These are phyloP conservation scores for Ochlodes sylvanus DNA, from an alignment of 2,888 invertebrate genomes.

Conservation along the genomic window DNA sequence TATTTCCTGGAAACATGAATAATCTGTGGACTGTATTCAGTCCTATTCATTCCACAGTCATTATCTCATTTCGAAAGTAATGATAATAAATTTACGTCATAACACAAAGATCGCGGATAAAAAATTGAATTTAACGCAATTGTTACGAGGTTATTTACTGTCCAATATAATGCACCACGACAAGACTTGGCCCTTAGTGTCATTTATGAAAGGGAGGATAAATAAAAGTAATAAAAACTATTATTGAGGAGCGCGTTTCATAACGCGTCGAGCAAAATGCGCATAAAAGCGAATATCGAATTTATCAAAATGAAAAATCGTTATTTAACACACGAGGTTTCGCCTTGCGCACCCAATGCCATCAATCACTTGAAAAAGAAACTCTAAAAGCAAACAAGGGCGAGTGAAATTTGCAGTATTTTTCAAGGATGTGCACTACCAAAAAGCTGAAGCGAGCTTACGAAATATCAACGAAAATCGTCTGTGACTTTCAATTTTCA, in stretches of 20 bases:
- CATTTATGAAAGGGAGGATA: constrained; percentile 26
- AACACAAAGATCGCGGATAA: constrained; percentile 29
- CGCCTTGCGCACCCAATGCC: constrained; percentile 58
- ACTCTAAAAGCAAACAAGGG: constrained; percentile 37
- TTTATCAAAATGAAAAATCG: constrained; percentile 73
- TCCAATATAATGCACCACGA: constrained; percentile 27
- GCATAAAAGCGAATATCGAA: constrained; percentile 52
- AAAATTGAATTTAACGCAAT: constrained; percentile 31
- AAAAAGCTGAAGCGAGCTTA: background rate
- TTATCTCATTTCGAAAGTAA: constrained; percentile 19
- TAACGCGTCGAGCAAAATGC: constrained; percentile 43
- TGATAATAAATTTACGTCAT: constrained; percentile 37
- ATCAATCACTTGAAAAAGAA: constrained; percentile 61
- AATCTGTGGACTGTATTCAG: constrained; percentile 18
- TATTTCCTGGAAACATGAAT: constrained; percentile 1
- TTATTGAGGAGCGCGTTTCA: constrained; percentile 35
- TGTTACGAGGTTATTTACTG: constrained; percentile 38
- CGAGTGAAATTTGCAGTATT: constrained; percentile 32
- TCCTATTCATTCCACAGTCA: constrained; percentile 9
- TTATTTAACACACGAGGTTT: constrained; percentile 65
- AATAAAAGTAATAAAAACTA: constrained; percentile 36
- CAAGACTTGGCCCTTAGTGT: background rate
- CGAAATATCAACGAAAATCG: background rate
- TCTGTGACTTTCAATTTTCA: too few species aligned
- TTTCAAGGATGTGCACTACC: constrained; percentile 4